These are phyloP conservation scores for Temnothorax unifasciatus DNA, from an alignment of 2,888 invertebrate genomes.

Conservation along the genomic window DNA sequence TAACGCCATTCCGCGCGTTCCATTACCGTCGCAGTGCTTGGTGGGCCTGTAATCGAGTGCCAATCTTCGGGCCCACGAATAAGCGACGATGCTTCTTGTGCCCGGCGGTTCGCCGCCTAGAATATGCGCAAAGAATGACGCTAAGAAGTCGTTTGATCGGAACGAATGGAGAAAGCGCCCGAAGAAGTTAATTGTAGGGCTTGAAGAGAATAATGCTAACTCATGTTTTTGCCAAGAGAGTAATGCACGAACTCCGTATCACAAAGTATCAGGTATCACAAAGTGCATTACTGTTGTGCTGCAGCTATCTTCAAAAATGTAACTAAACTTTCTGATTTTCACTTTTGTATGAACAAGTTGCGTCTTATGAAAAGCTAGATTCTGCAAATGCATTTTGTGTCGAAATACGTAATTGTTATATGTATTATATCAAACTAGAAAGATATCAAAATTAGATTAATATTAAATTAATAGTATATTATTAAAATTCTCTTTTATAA, in stretches of 20 bases:
- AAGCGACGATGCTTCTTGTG: slow-evolving; percentile 89
- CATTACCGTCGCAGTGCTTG: slow-evolving; percentile 81
- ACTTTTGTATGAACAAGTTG: background rate
- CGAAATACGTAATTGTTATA: background rate
- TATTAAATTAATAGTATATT: background rate
- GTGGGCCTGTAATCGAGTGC: slow-evolving; percentile 84
- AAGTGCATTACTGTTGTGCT: background rate
- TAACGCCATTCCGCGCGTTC: slow-evolving; percentile 75
- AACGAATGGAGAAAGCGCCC: background rate
- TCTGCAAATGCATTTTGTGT: background rate
- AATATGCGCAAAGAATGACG: slow-evolving; percentile 54
- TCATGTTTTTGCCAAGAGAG: slow-evolving; percentile 5
- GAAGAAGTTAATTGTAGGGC: slow-evolving; percentile 16
- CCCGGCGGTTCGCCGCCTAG: slow-evolving; percentile 82
- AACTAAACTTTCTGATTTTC: background rate
- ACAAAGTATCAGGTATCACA: background rate
- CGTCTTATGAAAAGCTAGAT: background rate
- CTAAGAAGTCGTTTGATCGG: slow-evolving; percentile 28
- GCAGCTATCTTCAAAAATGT: background rate
- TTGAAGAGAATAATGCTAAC: slow-evolving; percentile 1
- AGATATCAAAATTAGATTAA: background rate
- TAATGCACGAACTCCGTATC: background rate
- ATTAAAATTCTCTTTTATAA: background rate
- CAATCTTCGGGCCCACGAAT: slow-evolving; percentile 87
- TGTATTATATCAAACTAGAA: background rate